A percentile compares a stretch with the other conserved stretches of the same genome.
phyloP scores from a whole-genome alignment of 2,797 vertebrate species.

The Hyperoplus immaculatus region DNA sequence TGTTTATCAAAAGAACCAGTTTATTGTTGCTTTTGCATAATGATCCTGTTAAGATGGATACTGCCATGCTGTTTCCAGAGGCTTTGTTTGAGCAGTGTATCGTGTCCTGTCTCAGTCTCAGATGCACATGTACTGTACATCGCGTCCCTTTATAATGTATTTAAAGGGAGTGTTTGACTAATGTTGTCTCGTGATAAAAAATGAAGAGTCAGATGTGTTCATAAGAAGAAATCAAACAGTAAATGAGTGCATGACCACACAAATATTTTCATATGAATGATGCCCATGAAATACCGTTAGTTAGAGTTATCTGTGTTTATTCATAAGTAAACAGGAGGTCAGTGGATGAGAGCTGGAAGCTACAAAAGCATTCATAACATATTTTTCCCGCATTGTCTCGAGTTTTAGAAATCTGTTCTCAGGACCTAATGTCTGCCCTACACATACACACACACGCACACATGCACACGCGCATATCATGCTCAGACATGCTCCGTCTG shows the following conservation, averaged over 20 bases:
- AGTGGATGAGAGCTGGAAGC: constrained; percentile 27
- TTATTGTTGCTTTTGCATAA: constrained; percentile 81
- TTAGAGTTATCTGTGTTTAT: constrained; percentile 24
- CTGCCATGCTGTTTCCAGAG: constrained; percentile 60
- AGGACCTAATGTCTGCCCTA: constrained; percentile 29
- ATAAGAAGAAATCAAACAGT: neutral
- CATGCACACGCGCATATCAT: constrained; percentile 35
- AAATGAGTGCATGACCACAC: neutral
- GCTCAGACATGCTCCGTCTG: constrained; percentile 61
- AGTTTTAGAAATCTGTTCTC: constrained; percentile 44
- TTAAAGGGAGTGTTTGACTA: constrained; percentile 15
- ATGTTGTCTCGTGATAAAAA: constrained; percentile 24
- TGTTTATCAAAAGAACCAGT: constrained; percentile 77
- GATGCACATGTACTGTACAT: constrained; percentile 14
- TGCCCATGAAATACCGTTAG: constrained; percentile 39
- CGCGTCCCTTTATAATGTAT: constrained; percentile 6
- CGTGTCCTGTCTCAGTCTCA: constrained; percentile 44
- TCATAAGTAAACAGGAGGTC: constrained; percentile 31
- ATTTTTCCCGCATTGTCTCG: constrained; percentile 28
- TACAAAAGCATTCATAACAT: constrained; percentile 11
- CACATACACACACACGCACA: constrained; percentile 23
- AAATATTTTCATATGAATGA: constrained; percentile 21
- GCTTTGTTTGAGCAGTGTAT: constrained; percentile 58
- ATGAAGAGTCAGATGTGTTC: constrained; percentile 1
- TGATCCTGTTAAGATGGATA: constrained; percentile 73